Percentiles rank a stretch among this genome's conserved stretches.
Conservation (phyloP, 2,888 invertebrate genomes). For the Limnephilus marmoratus region DNA sequence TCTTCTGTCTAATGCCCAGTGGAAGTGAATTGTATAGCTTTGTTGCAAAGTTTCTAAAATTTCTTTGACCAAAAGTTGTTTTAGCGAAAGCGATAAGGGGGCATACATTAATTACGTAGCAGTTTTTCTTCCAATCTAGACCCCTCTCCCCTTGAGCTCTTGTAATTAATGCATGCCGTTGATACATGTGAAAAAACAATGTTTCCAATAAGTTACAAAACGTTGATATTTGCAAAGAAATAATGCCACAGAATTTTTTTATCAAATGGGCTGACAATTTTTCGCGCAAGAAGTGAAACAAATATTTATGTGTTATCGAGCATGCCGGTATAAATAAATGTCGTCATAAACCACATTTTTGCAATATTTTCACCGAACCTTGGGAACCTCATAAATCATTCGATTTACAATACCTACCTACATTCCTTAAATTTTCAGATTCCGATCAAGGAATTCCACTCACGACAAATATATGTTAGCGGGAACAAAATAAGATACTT, state of each 20-base stretch:
- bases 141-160: too few species aligned
- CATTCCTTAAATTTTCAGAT: slow-evolving; percentile 9
- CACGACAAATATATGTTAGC: background rate
- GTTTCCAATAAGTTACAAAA: too few species aligned
- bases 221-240: background rate
- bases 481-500: background rate
- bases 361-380: background rate
- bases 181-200: too few species aligned
- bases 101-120: too few species aligned
- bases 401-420: background rate
- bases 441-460: background rate
- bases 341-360: background rate
- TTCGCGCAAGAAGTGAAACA: background rate
- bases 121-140: too few species aligned
- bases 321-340: background rate
- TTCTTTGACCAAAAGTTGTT: too few species aligned
- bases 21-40: too few species aligned
- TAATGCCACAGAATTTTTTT: background rate
- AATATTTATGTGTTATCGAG: background rate
- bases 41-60: too few species aligned
- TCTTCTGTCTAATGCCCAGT: too few species aligned
- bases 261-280: background rate
- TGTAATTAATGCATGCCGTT: too few species aligned
- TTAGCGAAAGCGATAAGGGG: too few species aligned
- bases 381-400: background rate